Percentiles rank a stretch among this genome's conserved stretches.
phyloP scores from a whole-genome alignment of 2,888 invertebrate genomes.

The Eulithis prunata region DNA sequence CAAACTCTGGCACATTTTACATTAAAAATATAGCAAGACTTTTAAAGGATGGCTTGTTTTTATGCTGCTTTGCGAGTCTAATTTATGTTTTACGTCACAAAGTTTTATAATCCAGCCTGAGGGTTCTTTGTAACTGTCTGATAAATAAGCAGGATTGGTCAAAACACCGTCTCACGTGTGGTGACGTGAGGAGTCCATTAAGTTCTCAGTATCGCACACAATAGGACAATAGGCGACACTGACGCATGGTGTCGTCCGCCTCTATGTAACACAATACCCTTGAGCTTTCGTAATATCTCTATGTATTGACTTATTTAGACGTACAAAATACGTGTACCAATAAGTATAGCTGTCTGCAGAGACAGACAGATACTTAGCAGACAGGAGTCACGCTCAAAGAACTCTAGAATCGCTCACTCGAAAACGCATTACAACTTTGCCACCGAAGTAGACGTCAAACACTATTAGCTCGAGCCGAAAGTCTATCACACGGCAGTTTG shows the following conservation, averaged over 20 bases:
- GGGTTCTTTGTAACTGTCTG: background rate
- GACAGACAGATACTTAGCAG: conserved; percentile 9
- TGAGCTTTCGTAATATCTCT: conserved; percentile 27
- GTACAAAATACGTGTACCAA: background rate
- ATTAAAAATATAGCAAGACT: conserved; percentile 22
- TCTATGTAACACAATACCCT: conserved; percentile 63
- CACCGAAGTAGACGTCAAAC: conserved; percentile 27
- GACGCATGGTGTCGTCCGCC: conserved; percentile 54
- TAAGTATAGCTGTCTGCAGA: conserved; percentile 5
- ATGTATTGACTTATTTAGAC: conserved; percentile 22
- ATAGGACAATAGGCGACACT: conserved; percentile 61
- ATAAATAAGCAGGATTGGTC: conserved; percentile 3
- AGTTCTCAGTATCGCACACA: conserved; percentile 74
- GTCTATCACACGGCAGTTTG: conserved; percentile 36
- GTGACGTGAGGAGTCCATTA: conserved; percentile 69
- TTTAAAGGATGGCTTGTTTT: conserved; percentile 21
- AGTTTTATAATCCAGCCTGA: background rate
- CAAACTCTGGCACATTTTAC: conserved; percentile 29
- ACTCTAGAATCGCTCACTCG: conserved; percentile 17
- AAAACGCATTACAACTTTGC: conserved; percentile 32
- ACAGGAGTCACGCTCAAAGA: conserved; percentile 24
- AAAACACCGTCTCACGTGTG: conserved; percentile 27
- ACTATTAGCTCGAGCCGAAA: conserved; percentile 30
- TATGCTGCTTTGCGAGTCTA: conserved; percentile 14
- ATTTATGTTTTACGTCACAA: background rate